These are phyloP conservation scores for Anagrus nilaparvatae DNA, from an alignment of 1,140 invertebrate species.

Conservation along the genomic window DNA sequence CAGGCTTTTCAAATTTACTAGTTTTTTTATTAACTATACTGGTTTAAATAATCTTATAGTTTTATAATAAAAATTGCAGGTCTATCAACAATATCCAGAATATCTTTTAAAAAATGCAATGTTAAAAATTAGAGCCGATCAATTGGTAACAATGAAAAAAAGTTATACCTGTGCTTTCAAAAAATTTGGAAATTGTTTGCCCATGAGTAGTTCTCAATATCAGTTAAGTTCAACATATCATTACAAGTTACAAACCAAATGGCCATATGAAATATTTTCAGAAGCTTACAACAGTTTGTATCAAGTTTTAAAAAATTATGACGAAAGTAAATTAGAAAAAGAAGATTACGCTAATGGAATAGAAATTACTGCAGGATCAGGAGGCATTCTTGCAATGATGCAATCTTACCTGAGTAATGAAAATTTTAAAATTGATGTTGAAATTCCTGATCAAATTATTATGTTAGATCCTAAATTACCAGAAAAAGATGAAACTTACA, in stretches of 20 bases:
- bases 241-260: slow-evolving; percentile 43
- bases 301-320: slow-evolving; percentile 27
- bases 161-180: slow-evolving; percentile 30
- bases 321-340: slow-evolving; percentile 11
- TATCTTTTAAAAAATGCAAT: slow-evolving; percentile 48
- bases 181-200: slow-evolving; percentile 38
- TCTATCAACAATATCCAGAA: slow-evolving; percentile 63
- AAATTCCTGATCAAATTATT: slow-evolving; percentile 51
- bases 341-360: slow-evolving; percentile 18
- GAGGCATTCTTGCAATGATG: slow-evolving; percentile 29
- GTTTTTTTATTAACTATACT: too few species aligned
- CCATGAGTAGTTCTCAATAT: slow-evolving; percentile 45
- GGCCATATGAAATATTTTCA: slow-evolving; percentile 40
- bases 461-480: slow-evolving; percentile 46
- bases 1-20: too few species aligned
- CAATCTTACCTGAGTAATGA: slow-evolving; percentile 27
- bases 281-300: slow-evolving; percentile 31
- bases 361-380: slow-evolving; percentile 25
- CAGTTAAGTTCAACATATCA: slow-evolving; percentile 42
- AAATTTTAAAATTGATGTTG: slow-evolving; percentile 40
- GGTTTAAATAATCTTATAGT: too few species aligned
- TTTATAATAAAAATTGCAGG: too few species aligned
- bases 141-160: slow-evolving; percentile 48
- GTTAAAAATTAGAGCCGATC: slow-evolving; percentile 44
- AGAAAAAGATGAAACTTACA: slow-evolving; percentile 43